A percentile compares a stretch with the other conserved stretches of the same genome.
These are phyloP conservation scores for Poliocrania exsul DNA, from an alignment of 2,797 vertebrate species.

Conservation along the genomic window DNA sequence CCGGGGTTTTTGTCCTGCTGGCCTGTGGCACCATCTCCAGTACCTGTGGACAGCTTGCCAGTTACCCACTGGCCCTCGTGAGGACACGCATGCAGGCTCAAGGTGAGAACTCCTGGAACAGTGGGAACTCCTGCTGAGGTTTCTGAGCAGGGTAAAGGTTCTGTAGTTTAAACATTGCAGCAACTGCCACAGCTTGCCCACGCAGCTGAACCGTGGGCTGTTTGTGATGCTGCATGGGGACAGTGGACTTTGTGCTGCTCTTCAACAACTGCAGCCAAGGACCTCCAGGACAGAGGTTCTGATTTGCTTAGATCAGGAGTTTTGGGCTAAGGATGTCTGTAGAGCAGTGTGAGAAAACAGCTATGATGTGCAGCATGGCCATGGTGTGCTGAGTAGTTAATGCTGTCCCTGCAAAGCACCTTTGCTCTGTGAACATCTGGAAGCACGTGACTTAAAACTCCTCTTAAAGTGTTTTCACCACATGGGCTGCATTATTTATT, in stretches of 20 bases:
- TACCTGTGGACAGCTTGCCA: slow-evolving; percentile 93
- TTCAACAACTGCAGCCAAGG: neutral
- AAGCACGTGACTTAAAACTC: neutral
- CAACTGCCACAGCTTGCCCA: neutral
- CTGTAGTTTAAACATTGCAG: neutral
- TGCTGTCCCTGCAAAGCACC: neutral
- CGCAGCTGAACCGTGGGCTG: neutral
- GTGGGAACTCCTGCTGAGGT: neutral
- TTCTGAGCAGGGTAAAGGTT: neutral
- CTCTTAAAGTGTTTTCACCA: neutral
- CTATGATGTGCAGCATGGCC: fast-evolving
- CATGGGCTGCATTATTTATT: fast-evolving
- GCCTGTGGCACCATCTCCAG: slow-evolving; percentile 96
- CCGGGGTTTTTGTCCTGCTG: slow-evolving; percentile 92
- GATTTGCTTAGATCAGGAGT: neutral
- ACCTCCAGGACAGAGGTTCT: neutral
- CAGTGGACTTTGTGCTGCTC: slow-evolving; percentile 18
- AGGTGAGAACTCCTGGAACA: slow-evolving; percentile 77
- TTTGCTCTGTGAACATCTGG: neutral
- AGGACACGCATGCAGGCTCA: slow-evolving; percentile 97
- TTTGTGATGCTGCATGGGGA: neutral
- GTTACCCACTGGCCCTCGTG: slow-evolving; percentile 94
- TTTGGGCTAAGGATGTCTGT: neutral
- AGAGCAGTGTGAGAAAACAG: neutral
- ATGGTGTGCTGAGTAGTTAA: neutral